Conservation (phyloP, 1,140 invertebrate species). For the Cecropterus lyciades region DNA sequence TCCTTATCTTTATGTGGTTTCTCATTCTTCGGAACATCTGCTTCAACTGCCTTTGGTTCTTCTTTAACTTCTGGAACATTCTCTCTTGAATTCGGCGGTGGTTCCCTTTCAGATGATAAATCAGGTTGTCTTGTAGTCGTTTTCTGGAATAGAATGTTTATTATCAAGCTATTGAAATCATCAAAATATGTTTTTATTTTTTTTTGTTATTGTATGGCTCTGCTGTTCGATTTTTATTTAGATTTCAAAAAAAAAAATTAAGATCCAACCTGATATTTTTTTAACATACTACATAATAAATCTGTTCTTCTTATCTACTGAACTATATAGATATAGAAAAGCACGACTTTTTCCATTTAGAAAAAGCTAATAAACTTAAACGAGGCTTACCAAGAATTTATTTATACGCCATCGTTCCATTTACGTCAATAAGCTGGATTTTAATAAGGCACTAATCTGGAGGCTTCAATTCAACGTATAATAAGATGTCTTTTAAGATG, state of each 20-base stretch:
- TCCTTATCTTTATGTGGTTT: conserved; percentile 66
- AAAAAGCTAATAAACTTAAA: background rate
- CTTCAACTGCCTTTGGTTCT: conserved; percentile 52
- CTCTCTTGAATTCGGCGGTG: conserved; percentile 74
- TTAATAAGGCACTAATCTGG: conserved; percentile 26
- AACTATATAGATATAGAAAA: too few relatives aligned
- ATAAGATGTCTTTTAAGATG: conserved; percentile 24
- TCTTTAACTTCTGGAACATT: conserved; percentile 80
- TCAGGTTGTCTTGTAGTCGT: conserved; percentile 74
- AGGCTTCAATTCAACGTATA: conserved; percentile 3
- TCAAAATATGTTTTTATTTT: too few relatives aligned
- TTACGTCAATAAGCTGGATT: conserved; percentile 22
- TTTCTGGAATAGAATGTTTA: conserved; percentile 50
- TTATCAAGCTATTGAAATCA: too few relatives aligned
- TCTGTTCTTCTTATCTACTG: too few relatives aligned
- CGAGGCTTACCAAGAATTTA: conserved; percentile 2
- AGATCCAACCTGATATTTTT: too few relatives aligned
- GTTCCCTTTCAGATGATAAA: conserved; percentile 75
- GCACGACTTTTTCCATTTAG: background rate
- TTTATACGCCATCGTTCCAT: background rate
- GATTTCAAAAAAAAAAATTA: too few relatives aligned
- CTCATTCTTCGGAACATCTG: conserved; percentile 58
- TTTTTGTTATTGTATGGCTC: too few relatives aligned
- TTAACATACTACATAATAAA: too few relatives aligned
- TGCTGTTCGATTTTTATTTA: too few relatives aligned